Evolutionary conservation across 2,113 vertebrate species (phyloP), one percentile per base, ranked within the genome.

Genomic region (Onychostoma macrolepis): DNA sequence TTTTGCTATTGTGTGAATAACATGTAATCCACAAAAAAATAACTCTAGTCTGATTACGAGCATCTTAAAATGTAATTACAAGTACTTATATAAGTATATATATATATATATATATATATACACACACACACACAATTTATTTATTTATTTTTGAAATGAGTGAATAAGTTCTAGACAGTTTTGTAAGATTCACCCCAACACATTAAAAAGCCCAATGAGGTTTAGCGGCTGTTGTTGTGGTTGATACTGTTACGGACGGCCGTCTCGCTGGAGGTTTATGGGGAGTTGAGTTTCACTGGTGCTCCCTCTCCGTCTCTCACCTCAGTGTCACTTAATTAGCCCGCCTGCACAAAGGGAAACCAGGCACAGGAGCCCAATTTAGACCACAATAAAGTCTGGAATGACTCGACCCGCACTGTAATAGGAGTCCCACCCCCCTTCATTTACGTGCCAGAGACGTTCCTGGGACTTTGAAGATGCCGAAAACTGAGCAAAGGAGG

Each of bases 351-450:
- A 90, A 88, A 90, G 88, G 91, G 88, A 48, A 77, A 89, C 80
- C 74, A 91, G 89, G 93, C 94, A 94, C 93, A 94, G 93, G 93
- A 93, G 93, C 91, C 91, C 92, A 94, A 95, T 95, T 95, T 94
- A 89, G 91, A 85, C 90, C 10, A 74, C 81, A 92, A 88, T 92
- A 94, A 94, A 93, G 83, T 90, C 89, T 90, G 92, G 88, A 75
- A 91, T 85, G 92, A 83, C 91, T 91, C 88, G 81, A 88, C 90
- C 43, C 89, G 87, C 79, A 86, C 92, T 91, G 89, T 92, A 90
- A 87, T 84, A 26, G 87, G 89, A 92, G 78, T 83, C 87, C 71
- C 13, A 41, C 33, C 85, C 84, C 36, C 84, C 67, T 87, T 87
- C 90, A 90, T 94, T 94, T 93, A 94, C 88, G 88, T 87, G 89